A percentile compares a stretch with the other conserved stretches of the same genome.
Evolutionary conservation across 2,113 vertebrate genomes (phyloP).

Genomic region (Sarotherodon lohbergeri): DNA sequence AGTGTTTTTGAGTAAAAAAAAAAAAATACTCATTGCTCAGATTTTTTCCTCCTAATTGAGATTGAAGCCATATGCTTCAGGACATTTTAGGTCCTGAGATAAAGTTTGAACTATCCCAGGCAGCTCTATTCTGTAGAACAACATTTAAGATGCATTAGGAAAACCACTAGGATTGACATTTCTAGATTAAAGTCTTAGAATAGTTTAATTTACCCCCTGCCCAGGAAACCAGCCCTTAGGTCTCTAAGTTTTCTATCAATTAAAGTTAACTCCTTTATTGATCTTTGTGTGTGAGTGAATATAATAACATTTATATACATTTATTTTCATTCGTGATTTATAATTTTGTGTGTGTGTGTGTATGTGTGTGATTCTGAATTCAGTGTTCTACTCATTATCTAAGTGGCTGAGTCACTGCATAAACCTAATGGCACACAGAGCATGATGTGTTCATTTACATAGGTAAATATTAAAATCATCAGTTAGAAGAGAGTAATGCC

Average conservation of each 20-base stretch:
- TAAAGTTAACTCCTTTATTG: not conserved
- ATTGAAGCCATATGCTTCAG: not conserved
- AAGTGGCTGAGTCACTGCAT: not conserved
- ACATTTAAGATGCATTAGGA: not conserved
- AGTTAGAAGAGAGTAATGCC: not conserved
- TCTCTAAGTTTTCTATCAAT: not conserved
- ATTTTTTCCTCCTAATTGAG: not conserved
- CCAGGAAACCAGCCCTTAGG: not conserved
- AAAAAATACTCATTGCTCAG: not conserved
- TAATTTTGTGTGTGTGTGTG: accelerated
- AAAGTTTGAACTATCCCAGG: not conserved
- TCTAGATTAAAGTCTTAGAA: not conserved
- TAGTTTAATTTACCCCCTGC: not conserved
- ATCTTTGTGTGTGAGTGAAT: not conserved
- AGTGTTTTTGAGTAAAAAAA: not conserved
- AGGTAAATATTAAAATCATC: not conserved
- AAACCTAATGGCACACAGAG: not conserved
- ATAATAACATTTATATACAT: not conserved
- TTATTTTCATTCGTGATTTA: not conserved
- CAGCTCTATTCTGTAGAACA: not conserved
- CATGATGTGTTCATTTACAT: not conserved
- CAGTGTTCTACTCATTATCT: not conserved
- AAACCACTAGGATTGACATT: not conserved
- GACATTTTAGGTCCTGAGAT: not conserved
- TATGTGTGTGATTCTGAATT: not conserved